Evolutionary conservation across 2,797 vertebrate genomes (phyloP).

Genomic region (Echeneis naucrates): DNA sequence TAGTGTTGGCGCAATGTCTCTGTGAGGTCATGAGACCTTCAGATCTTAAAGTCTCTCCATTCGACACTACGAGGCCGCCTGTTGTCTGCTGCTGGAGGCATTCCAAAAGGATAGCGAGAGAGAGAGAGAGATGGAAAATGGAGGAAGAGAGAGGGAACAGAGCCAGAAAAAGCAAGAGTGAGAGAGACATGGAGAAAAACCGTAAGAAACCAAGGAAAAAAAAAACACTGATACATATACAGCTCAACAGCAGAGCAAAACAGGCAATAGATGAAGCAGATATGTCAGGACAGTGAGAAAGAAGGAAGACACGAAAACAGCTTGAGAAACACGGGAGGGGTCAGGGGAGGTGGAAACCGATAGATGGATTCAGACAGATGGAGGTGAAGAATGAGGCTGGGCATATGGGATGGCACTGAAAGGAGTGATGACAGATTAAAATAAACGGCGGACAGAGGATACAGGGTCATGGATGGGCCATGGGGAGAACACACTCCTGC

Average conservation of each 20-base stretch:
- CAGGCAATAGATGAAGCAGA: slow-evolving; percentile 2
- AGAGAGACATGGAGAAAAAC: slow-evolving; percentile 47
- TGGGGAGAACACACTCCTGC: slow-evolving; percentile 56
- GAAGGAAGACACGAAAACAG: slow-evolving; percentile 3
- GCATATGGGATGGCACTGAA: slow-evolving; percentile 62
- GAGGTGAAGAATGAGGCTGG: slow-evolving; percentile 66
- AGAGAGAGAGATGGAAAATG: slow-evolving; percentile 10
- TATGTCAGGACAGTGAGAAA: slow-evolving; percentile 12
- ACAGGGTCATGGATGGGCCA: slow-evolving; percentile 73
- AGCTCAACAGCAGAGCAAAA: slow-evolving; percentile 17
- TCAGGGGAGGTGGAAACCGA: slow-evolving; percentile 3
- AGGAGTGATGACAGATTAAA: slow-evolving; percentile 76
- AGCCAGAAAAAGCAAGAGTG: slow-evolving; percentile 9
- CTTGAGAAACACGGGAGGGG: slow-evolving; percentile 28
- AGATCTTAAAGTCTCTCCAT: slow-evolving; percentile 82
- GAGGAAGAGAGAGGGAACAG: slow-evolving; percentile 16
- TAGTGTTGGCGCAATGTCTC: slow-evolving; percentile 49
- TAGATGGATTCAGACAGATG: slow-evolving; percentile 49
- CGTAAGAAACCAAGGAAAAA: slow-evolving; percentile 38
- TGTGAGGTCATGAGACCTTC: slow-evolving; percentile 69
- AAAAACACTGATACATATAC: slow-evolving; percentile 48
- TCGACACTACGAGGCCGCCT: slow-evolving; percentile 72
- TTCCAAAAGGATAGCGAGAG: slow-evolving; percentile 26
- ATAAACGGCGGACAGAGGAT: slow-evolving; percentile 70
- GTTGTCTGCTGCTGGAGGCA: slow-evolving; percentile 68